Conservation (phyloP, 2,888 invertebrate species). For the Megaustenia siamemsis region DNA sequence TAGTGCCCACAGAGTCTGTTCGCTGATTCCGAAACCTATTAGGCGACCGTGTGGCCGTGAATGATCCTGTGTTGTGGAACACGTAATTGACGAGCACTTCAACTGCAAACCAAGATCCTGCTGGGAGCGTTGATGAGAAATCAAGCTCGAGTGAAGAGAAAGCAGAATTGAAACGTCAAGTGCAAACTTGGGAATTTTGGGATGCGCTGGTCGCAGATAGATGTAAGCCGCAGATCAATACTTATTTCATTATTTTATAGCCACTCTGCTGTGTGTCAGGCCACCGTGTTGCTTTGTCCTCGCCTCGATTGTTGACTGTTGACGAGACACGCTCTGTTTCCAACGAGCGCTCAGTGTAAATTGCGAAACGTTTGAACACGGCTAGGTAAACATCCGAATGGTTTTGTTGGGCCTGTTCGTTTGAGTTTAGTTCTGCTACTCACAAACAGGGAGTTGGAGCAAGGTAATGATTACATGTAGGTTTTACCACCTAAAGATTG, state of each 20-base stretch:
- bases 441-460: too few species aligned
- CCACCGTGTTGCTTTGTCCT: neutral
- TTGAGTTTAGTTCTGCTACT: too few species aligned
- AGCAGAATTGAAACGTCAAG: conserved; percentile 28
- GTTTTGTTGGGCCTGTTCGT: neutral
- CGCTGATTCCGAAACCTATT: neutral
- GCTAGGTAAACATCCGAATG: neutral
- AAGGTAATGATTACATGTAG: too few species aligned
- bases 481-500: too few species aligned
- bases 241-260: neutral
- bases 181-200: conserved; percentile 31
- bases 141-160: neutral
- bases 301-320: neutral
- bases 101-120: conserved; percentile 9
- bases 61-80: neutral
- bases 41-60: neutral
- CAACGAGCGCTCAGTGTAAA: neutral
- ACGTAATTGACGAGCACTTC: conserved; percentile 18
- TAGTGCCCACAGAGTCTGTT: neutral
- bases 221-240: conserved; percentile 25
- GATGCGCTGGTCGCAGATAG: conserved; percentile 21
- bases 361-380: neutral
- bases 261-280: neutral
- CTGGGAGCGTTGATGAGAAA: conserved; percentile 22
- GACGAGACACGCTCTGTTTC: neutral